Conservation (phyloP, 2,888 invertebrate genomes). For the Horisme vitalbata region DNA sequence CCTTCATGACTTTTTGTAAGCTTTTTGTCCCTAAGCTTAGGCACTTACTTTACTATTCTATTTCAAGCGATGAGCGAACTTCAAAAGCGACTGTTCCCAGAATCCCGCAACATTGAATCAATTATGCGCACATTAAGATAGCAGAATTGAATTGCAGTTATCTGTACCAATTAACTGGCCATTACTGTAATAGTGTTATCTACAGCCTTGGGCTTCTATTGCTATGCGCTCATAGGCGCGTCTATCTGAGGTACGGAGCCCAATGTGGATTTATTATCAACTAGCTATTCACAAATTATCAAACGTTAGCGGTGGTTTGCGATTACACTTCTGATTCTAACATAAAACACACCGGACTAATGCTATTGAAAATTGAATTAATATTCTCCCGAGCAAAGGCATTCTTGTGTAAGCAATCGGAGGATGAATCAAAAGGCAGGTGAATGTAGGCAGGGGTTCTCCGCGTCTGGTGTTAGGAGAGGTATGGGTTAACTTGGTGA, state of each 20-base stretch:
- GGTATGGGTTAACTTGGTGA: no score
- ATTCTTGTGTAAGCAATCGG: no score
- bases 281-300: background rate
- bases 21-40: no score
- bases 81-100: conserved; percentile 15
- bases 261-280: conserved; percentile 18
- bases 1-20: no score
- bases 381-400: no score
- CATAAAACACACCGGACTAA: no score
- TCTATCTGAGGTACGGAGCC: conserved; percentile 8
- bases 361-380: no score
- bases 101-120: conserved; percentile 26
- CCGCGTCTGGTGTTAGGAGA: no score
- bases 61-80: background rate
- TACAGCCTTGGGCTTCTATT: conserved; percentile 33
- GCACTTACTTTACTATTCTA: no score
- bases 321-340: conserved; percentile 3
- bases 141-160: conserved; percentile 33
- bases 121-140: conserved; percentile 32
- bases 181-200: conserved; percentile 34
- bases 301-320: conserved; percentile 5
- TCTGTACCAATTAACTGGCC: conserved; percentile 33
- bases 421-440: no score
- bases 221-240: conserved; percentile 32
- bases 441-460: no score